A percentile compares a stretch with the other conserved stretches of the same genome.
Evolutionary conservation across 2,888 invertebrate genomes (phyloP).

Genomic region (Yponomeuta cagnagella): DNA sequence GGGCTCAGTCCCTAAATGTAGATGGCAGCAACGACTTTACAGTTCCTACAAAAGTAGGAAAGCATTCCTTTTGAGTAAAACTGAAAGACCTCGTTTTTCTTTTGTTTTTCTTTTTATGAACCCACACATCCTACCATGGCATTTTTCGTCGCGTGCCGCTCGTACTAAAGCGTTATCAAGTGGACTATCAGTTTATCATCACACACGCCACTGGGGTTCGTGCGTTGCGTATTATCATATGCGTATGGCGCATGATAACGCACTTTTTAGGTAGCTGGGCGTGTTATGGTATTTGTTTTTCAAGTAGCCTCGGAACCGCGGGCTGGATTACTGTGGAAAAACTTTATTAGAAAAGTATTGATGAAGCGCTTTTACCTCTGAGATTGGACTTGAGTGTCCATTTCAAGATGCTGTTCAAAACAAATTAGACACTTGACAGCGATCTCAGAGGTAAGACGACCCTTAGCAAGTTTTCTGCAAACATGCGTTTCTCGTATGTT

Average conservation of each 20-base stretch:
- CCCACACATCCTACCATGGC: not conserved
- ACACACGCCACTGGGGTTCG: not conserved
- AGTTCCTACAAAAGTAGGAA: too few species aligned
- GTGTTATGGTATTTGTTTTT: not conserved
- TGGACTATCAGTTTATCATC: conserved; percentile 1
- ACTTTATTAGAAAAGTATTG: too few species aligned
- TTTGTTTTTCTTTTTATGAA: not conserved
- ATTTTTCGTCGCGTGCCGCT: not conserved
- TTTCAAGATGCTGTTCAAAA: too few species aligned
- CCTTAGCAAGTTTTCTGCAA: too few species aligned
- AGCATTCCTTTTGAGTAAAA: not conserved
- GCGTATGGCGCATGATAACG: not conserved
- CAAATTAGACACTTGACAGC: too few species aligned
- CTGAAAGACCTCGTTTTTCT: not conserved
- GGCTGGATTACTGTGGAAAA: too few species aligned
- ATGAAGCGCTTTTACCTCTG: too few species aligned
- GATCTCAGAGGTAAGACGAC: too few species aligned
- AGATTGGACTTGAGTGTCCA: too few species aligned
- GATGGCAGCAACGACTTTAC: too few species aligned
- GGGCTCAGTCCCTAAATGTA: too few species aligned
- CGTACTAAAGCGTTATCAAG: not conserved
- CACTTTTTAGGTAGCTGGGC: not conserved
- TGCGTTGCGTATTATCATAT: not conserved
- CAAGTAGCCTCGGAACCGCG: not conserved
- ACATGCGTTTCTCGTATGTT: too few species aligned